Evolutionary conservation across 2,797 vertebrate species (phyloP).

Genomic region (Vespertilio murinus): DNA sequence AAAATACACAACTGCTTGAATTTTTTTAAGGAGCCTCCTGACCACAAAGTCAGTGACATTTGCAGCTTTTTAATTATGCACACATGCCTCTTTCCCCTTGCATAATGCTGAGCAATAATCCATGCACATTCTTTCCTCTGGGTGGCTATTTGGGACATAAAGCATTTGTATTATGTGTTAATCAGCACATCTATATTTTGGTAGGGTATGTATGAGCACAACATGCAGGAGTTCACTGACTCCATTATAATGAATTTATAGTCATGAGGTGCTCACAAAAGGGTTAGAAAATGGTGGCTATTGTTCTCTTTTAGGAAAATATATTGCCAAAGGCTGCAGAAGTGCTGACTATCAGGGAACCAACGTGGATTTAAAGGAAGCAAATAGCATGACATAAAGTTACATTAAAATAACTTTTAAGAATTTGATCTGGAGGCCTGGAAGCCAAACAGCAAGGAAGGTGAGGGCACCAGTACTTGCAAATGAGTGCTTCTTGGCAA

Average conservation of each 20-base stretch:
- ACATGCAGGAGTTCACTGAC: constrained; percentile 60
- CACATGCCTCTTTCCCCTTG: constrained; percentile 65
- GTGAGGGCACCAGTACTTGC: constrained; percentile 52
- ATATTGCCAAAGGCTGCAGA: constrained; percentile 59
- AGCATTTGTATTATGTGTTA: constrained; percentile 79
- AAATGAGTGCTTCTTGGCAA: constrained; percentile 70
- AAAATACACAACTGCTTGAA: constrained; percentile 24
- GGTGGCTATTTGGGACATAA: constrained; percentile 76
- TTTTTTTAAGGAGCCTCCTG: constrained; percentile 66
- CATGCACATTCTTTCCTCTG: constrained; percentile 71
- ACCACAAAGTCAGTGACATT: constrained; percentile 72
- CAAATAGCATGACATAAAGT: constrained; percentile 67
- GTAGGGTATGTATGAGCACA: constrained; percentile 58
- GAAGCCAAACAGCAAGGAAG: constrained; percentile 62
- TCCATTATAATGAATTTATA: constrained; percentile 78
- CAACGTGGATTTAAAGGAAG: constrained; percentile 66
- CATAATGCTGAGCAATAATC: constrained; percentile 72
- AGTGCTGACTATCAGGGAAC: constrained; percentile 77
- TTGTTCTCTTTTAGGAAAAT: constrained; percentile 61
- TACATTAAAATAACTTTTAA: constrained; percentile 77
- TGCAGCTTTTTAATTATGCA: constrained; percentile 76
- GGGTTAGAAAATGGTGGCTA: constrained; percentile 70
- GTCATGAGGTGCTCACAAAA: constrained; percentile 66
- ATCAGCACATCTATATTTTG: constrained; percentile 80
- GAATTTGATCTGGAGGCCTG: constrained; percentile 49